A percentile compares a stretch with the other conserved stretches of the same genome.
Evolutionary conservation across 2,797 vertebrate species (phyloP).

Genomic region (Centropyge bicolor): DNA sequence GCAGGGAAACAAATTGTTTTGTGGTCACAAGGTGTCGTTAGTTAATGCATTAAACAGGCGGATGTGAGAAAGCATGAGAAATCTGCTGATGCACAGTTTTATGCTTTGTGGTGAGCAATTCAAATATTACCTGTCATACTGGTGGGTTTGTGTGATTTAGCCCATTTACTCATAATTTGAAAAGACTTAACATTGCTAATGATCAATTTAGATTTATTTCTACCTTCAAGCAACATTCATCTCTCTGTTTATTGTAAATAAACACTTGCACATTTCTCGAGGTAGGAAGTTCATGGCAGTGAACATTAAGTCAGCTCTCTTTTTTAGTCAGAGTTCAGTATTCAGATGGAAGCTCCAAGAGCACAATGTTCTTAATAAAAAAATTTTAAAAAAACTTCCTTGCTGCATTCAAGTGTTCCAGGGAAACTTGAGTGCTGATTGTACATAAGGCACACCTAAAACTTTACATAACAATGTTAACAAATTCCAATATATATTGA

Average conservation of each 20-base stretch:
- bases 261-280: neutral
- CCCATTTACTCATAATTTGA: neutral
- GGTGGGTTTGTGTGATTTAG: neutral
- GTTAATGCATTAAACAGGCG: conserved; percentile 29
- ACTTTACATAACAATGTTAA: neutral
- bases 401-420: neutral
- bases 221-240: no score
- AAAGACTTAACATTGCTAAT: neutral
- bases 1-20: conserved; percentile 23
- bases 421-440: neutral
- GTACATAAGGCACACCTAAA: neutral
- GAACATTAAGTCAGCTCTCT: neutral
- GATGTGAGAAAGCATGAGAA: conserved; percentile 14
- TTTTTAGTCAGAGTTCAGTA: neutral
- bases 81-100: conserved; percentile 5
- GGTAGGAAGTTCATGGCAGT: no score
- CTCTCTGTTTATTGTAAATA: neutral
- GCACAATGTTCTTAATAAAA: no score
- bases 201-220: neutral
- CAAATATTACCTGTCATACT: neutral
- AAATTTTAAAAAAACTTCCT: no score
- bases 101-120: neutral
- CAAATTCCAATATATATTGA: neutral
- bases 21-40: conserved; percentile 40
- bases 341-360: neutral